A percentile compares a stretch with the other conserved stretches of the same genome.
Evolutionary conservation across 1,140 invertebrate species (phyloP).

Genomic region (Ladona fulva): DNA sequence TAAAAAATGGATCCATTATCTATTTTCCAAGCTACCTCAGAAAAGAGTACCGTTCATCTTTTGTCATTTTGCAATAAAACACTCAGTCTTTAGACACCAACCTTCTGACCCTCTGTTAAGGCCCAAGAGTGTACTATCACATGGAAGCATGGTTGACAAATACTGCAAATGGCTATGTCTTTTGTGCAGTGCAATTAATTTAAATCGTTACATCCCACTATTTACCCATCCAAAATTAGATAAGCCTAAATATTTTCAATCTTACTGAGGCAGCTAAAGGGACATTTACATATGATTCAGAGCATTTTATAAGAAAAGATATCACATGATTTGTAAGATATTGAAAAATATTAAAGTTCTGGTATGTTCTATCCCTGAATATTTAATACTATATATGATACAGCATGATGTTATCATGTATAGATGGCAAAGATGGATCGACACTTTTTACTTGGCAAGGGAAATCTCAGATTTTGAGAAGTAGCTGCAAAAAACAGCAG

Average conservation of each 20-base stretch:
- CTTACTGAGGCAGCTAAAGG: neutral
- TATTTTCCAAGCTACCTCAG: conserved; percentile 5
- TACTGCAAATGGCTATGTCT: conserved; percentile 16
- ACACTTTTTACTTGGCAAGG: neutral
- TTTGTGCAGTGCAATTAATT: conserved; percentile 11
- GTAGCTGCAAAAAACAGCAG: neutral
- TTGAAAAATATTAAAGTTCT: conserved; percentile 15
- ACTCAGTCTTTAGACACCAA: neutral
- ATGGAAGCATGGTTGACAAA: conserved; percentile 17
- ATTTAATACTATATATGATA: conserved; percentile 14
- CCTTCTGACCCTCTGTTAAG: conserved; percentile 15
- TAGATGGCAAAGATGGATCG: conserved; percentile 1
- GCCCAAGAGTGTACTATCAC: conserved; percentile 14
- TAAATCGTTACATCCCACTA: neutral
- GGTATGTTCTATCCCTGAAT: conserved; percentile 15
- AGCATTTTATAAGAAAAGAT: conserved; percentile 16
- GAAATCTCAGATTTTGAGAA: neutral
- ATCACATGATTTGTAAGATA: conserved; percentile 11
- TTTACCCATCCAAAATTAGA: neutral
- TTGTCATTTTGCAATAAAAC: conserved; percentile 7
- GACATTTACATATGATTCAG: conserved; percentile 11
- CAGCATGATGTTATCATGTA: neutral
- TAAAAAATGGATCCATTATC: neutral
- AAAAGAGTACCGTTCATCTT: neutral
- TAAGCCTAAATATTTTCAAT: neutral